These are phyloP conservation scores for Crenuchus spilurus DNA, from an alignment of 2,797 vertebrate genomes.

Conservation along the genomic window DNA sequence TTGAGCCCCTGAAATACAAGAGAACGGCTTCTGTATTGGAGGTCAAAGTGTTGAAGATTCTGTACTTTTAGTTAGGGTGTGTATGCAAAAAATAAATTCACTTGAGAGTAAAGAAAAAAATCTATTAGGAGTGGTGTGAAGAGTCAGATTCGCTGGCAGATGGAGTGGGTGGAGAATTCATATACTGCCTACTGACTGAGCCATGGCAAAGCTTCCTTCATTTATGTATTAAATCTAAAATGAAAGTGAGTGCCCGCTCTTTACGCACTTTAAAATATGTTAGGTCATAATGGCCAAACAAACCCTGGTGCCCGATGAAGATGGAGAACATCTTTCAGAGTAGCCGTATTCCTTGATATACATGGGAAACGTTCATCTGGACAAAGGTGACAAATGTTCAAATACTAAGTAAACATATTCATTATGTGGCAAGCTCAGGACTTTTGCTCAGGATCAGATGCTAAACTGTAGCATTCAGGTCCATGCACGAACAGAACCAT, in stretches of 20 bases:
- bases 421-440: neutral
- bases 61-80: neutral
- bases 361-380: too few relatives aligned
- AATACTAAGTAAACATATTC: too few relatives aligned
- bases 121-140: neutral
- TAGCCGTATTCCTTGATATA: too few relatives aligned
- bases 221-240: too few relatives aligned
- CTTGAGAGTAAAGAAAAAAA: neutral
- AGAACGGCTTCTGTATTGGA: neutral
- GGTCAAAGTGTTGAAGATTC: neutral
- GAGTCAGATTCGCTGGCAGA: neutral
- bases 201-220: neutral
- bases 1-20: neutral
- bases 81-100: neutral
- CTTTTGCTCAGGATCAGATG: neutral
- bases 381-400: too few relatives aligned
- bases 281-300: neutral
- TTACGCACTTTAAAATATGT: too few relatives aligned
- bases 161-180: neutral
- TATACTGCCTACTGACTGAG: neutral
- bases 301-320: neutral
- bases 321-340: too few relatives aligned
- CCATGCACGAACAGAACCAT: neutral
- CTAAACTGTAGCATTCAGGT: neutral
- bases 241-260: too few relatives aligned